Conservation (phyloP, 1,140 invertebrate genomes). For the Trichoplusia ni region DNA sequence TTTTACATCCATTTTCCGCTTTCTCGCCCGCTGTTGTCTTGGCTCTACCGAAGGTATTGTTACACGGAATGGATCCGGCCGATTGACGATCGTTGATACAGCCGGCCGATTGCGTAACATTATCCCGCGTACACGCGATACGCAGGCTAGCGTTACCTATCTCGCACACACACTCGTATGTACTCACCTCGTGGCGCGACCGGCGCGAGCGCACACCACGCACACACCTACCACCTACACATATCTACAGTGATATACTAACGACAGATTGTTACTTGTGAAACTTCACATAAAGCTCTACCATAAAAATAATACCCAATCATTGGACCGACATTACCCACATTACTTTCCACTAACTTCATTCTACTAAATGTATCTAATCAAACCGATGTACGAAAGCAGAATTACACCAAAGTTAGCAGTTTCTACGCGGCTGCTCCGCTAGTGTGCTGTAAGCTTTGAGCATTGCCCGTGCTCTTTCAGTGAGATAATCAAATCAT, state of each 20-base stretch:
- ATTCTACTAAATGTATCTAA: constrained; percentile 2
- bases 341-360: not conserved
- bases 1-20: not conserved
- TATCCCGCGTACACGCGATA: constrained; percentile 73
- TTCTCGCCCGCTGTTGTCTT: constrained; percentile 34
- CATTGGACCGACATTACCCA: constrained; percentile 6
- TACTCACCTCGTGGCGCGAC: constrained; percentile 33
- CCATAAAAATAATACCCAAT: constrained; percentile 24
- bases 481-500: constrained; percentile 73
- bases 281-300: constrained; percentile 19
- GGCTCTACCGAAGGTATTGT: constrained; percentile 69
- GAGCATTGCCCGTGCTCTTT: constrained; percentile 60
- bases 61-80: constrained; percentile 76
- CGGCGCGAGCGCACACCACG: constrained; percentile 33
- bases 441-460: constrained; percentile 47
- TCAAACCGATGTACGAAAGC: constrained; percentile 1
- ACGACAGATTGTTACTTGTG: constrained; percentile 10
- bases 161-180: constrained; percentile 51
- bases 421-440: constrained; percentile 43
- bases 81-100: constrained; percentile 79
- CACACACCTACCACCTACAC: constrained; percentile 23
- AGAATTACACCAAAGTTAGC: constrained; percentile 22
- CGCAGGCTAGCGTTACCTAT: constrained; percentile 76
- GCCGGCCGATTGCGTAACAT: constrained; percentile 71
- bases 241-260: constrained; percentile 37